Percentiles rank a stretch among this genome's conserved stretches.
phyloP scores from a whole-genome alignment of 2,888 invertebrate genomes.

The Agrochola lota region DNA sequence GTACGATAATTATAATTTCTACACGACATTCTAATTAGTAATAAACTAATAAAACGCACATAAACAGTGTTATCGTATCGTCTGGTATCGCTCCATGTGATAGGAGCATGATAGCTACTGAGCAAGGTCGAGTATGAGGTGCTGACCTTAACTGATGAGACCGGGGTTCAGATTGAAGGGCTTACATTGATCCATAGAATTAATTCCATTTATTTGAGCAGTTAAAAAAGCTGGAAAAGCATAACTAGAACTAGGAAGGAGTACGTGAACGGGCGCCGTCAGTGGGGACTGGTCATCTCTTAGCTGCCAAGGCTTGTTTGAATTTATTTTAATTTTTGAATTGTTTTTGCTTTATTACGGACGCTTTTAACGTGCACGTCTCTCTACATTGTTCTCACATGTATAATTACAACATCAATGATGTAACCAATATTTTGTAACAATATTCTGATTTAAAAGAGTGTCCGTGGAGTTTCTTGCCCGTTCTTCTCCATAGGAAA shows the following conservation, averaged over 20 bases:
- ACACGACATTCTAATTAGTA: slow-evolving; percentile 46
- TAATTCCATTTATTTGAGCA: neutral
- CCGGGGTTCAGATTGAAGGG: neutral
- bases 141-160: slow-evolving; percentile 40
- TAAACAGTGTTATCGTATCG: slow-evolving; percentile 46
- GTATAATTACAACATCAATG: no score
- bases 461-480: no score
- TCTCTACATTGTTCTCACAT: no score
- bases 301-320: no score
- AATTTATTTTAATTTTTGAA: no score
- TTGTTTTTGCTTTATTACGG: no score
- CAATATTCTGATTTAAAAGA: no score
- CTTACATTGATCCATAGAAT: neutral
- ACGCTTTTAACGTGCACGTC: no score
- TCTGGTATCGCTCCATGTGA: slow-evolving; percentile 20
- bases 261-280: no score
- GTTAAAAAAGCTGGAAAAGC: neutral
- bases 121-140: slow-evolving; percentile 24
- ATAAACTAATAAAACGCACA: slow-evolving; percentile 43
- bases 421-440: no score
- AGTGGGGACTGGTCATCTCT: no score
- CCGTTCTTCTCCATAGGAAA: no score
- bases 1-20: neutral
- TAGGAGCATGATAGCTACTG: slow-evolving; percentile 31
- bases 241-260: neutral